Conservation (phyloP, 2,113 vertebrate genomes). For the Genyomyrus donnyi region DNA sequence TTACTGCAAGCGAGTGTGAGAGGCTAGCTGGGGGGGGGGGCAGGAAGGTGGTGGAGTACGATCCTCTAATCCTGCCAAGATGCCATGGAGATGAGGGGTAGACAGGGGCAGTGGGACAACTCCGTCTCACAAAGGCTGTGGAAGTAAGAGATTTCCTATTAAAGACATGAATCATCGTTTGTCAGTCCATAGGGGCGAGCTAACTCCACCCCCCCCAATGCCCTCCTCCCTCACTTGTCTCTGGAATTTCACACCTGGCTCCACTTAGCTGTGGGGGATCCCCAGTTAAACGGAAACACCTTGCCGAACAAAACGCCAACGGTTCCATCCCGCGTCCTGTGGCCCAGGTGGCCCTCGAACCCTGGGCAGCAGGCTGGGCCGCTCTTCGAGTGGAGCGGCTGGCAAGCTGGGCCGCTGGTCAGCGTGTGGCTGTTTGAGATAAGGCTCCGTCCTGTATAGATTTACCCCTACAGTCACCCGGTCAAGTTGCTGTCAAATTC, state of each 20-base stretch:
- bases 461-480: background rate
- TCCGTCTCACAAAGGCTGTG: background rate
- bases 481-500: constrained; percentile 9
- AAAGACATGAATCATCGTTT: background rate
- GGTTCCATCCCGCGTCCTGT: background rate
- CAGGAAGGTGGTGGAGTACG: background rate
- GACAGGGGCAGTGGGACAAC: background rate
- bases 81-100: constrained; percentile 3
- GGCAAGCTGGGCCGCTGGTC: background rate
- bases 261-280: background rate
- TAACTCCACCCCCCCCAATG: background rate
- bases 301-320: background rate
- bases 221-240: background rate
- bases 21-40: background rate
- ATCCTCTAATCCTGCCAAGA: background rate
- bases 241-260: background rate
- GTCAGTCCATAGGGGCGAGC: background rate
- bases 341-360: background rate
- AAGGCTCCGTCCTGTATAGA: background rate
- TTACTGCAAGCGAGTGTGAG: background rate
- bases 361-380: background rate
- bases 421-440: background rate
- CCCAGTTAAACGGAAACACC: background rate
- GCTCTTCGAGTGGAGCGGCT: background rate
- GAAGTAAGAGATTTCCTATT: background rate